phyloP scores from a whole-genome alignment of 2,797 vertebrate genomes.

The Coluber constrictor region DNA sequence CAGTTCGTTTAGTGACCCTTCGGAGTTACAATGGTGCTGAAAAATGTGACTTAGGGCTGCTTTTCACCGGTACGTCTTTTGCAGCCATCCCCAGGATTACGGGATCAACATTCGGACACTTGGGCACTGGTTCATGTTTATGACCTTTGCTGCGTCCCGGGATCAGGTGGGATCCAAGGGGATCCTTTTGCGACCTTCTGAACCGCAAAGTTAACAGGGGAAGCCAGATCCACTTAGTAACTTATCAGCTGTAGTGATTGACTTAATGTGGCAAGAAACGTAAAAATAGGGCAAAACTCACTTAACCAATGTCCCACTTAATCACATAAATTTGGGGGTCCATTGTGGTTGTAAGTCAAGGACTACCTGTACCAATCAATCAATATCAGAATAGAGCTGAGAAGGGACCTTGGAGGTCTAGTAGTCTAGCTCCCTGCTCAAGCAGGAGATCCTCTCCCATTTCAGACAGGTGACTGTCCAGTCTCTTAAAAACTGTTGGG shows the following conservation, averaged over 20 bases:
- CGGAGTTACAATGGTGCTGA: background rate
- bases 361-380: background rate
- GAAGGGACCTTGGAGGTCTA: background rate
- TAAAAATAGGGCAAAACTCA: background rate
- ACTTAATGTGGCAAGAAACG: background rate
- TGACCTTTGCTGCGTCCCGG: accelerated
- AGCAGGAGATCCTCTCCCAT: background rate
- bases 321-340: background rate
- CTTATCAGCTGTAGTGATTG: background rate
- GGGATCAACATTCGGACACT: background rate
- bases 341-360: background rate
- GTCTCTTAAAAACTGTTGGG: background rate
- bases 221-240: background rate
- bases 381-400: background rate
- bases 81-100: too few relatives aligned
- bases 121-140: background rate
- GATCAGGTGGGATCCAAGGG: too few relatives aligned
- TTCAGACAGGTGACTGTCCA: background rate
- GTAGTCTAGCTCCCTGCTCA: background rate
- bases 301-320: background rate
- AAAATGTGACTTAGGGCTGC: background rate
- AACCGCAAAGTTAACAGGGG: background rate
- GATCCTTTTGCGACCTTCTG: background rate
- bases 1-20: background rate
- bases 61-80: background rate